Evolutionary conservation across 1,140 invertebrate genomes (phyloP), one percentile per base, ranked within the genome.

Genomic region (Euglossa dilemma): DNA sequence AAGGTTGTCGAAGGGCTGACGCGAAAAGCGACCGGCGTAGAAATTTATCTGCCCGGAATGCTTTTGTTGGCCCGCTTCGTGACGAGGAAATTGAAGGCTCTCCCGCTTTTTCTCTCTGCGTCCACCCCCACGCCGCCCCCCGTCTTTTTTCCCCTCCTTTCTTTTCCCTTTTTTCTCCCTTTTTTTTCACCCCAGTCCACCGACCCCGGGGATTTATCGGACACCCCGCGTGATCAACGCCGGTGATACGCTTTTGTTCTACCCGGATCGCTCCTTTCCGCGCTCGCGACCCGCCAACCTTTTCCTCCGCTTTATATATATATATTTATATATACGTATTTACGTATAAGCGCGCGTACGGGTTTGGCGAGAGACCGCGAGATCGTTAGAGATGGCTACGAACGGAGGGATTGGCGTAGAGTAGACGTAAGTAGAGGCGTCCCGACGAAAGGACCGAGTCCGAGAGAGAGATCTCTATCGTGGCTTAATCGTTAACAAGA

Each of bases 1-100:
- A 84, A 84, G 67, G 70, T 83, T 87, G 85, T 87, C 87, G 85
- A 88, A 88, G 86, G 75, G 86, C 85, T 71, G 77, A 84, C 70
- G 74, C 81, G 82, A 87, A 84, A 83, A 84, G 72, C 78, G 85
- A 64, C 76, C 76, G 72, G 78, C 71, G 72, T 84, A 83, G 75
- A 78, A 77, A 83, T 78, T 83, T 78, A 83, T 77, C 75, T 76
- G 74, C 43, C 66, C 75, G 81, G 81, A 83, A 83, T 83, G 76
- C 82, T 84, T 84, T 84, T 79, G 75, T 79, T 71, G 56, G 75
- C 47, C 67, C 77, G 59, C 69, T 61, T 78, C 66, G 66, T 72
- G 28, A 70, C 81, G 67, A 61, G 63, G 70, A 80, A 73, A 84
- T 64, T 72, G 67, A 80, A 84, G 67, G 18, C 43, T 64, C n/a